These are phyloP conservation scores for Petrocephalus zakoni DNA, from an alignment of 2,113 vertebrate genomes.

Conservation along the genomic window DNA sequence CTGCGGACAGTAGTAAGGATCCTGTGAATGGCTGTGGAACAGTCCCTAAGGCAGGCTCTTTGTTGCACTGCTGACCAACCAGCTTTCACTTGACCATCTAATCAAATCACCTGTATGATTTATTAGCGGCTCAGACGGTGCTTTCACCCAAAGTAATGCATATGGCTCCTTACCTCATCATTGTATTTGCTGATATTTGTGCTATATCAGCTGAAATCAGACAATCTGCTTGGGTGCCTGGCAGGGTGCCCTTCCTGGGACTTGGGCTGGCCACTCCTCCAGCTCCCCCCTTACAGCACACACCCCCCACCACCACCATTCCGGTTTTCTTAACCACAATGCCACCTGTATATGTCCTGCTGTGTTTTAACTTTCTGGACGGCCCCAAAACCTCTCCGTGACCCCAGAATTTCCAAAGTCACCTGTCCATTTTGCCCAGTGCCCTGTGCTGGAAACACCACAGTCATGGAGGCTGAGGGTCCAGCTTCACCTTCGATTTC, in stretches of 20 bases:
- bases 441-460: no score
- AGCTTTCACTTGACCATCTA: background rate
- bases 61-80: background rate
- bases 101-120: background rate
- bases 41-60: background rate
- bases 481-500: background rate
- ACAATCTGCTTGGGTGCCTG: background rate
- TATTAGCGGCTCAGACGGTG: background rate
- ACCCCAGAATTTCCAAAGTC: background rate
- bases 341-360: background rate
- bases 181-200: conserved; percentile 1
- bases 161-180: background rate
- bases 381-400: background rate
- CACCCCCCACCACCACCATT: background rate
- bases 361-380: background rate
- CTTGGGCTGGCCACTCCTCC: background rate
- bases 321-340: background rate
- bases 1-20: background rate
- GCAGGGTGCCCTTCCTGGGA: background rate
- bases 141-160: background rate
- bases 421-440: no score
- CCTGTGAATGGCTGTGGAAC: background rate
- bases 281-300: background rate
- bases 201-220: background rate
- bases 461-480: background rate